phyloP scores from a whole-genome alignment of 2,888 invertebrate species.

The Thalpophila matura region DNA sequence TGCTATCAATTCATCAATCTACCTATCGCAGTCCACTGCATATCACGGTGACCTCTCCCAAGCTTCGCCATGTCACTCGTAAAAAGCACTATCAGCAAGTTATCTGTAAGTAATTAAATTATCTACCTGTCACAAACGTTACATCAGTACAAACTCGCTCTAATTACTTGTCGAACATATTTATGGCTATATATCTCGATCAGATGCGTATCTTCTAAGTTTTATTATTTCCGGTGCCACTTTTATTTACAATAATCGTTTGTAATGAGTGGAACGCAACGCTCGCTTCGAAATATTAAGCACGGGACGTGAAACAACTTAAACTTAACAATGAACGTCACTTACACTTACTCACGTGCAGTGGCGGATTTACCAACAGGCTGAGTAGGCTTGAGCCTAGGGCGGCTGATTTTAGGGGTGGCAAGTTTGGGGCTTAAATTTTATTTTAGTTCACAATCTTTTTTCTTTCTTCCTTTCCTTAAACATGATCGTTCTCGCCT shows the following conservation, averaged over 20 bases:
- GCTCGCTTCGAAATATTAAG: too few species aligned
- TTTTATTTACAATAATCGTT: conserved; percentile 51
- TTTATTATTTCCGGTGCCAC: conserved; percentile 72
- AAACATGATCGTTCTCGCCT: too few species aligned
- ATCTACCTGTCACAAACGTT: conserved; percentile 44
- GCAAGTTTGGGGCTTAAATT: too few species aligned
- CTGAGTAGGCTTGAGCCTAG: too few species aligned
- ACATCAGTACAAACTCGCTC: conserved; percentile 58
- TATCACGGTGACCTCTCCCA: conserved; percentile 7
- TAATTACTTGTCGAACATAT: conserved; percentile 68
- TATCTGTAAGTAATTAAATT: conserved; percentile 55
- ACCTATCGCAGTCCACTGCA: background rate
- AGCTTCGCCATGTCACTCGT: conserved; percentile 18
- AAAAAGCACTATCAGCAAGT: conserved; percentile 26
- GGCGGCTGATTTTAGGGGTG: too few species aligned
- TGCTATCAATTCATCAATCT: conserved; percentile 12
- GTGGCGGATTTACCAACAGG: too few species aligned
- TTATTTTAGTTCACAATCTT: too few species aligned
- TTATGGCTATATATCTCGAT: conserved; percentile 60
- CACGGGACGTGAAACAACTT: too few species aligned
- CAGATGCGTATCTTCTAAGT: conserved; percentile 68
- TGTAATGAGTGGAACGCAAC: conserved; percentile 47
- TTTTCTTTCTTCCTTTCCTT: too few species aligned
- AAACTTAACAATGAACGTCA: too few species aligned
- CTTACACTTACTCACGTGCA: too few species aligned